Base-by-base conservation (phyloP, 2,888 invertebrate species). In the Saturnia pavonia region DNA sequence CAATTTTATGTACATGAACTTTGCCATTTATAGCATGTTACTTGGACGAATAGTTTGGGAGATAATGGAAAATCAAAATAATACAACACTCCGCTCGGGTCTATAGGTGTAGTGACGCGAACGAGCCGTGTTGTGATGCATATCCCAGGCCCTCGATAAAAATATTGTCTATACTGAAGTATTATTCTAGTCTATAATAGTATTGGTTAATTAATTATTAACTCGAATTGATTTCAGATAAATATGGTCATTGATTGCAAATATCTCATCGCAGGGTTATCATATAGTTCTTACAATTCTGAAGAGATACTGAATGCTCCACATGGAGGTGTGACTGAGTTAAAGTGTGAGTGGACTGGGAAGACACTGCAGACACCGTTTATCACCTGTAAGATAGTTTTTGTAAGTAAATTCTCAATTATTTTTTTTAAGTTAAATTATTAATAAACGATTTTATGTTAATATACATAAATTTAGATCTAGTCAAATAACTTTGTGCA, bases 231-330 rank as follows among this genome's bases (percentile, higher is more conserved):
- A 63, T 86, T 87, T 9, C 84, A 92, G 92, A 78, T 92, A 0
- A 78, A 79, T n/a, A 76, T 84, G 42, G 70, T 76, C 70, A 82
- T 92, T n/a, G 88, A 92, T 72, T 92, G 92, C 80, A 91, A 91
- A 70, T 91, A 89, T 70, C 74, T 88, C 0, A 77, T 94, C 48
- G 85, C 91, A 0, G 93, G 93, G 0, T 83, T 90, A 66, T 90
- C 91, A 0, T 93, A 93, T 66, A 82, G 84, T 0, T 82, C 83
- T 0, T 85, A 88, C 54, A 88, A 80, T 16, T 83, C 84, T 1
- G 92, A 92, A 51, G 94, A 94, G 72, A 79, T 92, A 1, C 74
- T 93, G 16, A 92, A 90, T 60, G 91, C 94, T 0, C 93, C 93
- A 0, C 91, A 93, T 12, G 84, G 86, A 1, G 92, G 93, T 0